Conservation (phyloP, 2,113 vertebrate species). For the Hyperopisus bebe region DNA sequence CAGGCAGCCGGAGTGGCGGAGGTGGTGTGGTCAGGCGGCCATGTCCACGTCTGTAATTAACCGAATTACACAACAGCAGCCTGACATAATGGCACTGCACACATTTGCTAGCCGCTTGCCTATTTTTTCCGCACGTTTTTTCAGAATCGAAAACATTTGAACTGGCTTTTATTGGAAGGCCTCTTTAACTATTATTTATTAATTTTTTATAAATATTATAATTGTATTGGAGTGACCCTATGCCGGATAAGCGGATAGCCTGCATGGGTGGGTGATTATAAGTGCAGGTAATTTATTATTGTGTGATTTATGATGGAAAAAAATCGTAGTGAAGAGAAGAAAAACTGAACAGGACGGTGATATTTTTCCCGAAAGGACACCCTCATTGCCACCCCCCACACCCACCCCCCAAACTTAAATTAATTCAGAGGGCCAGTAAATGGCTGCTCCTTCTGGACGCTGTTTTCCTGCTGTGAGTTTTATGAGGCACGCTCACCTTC, state of each 20-base stretch:
- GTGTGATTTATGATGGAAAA: background rate
- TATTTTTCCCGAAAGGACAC: background rate
- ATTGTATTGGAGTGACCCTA: background rate
- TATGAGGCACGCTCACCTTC: slow-evolving; percentile 37
- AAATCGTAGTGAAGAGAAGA: background rate
- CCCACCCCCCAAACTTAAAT: background rate
- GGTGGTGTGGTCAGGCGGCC: background rate
- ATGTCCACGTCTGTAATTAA: background rate
- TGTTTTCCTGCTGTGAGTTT: slow-evolving; percentile 44
- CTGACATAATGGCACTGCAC: background rate
- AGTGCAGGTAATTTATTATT: background rate
- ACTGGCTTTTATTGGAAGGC: background rate
- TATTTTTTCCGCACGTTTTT: background rate
- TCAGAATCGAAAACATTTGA: background rate
- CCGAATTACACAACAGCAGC: background rate
- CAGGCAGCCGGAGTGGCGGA: background rate
- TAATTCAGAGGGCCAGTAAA: slow-evolving; percentile 31
- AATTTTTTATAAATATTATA: background rate
- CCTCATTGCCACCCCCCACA: background rate
- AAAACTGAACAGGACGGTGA: background rate
- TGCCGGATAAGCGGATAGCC: background rate
- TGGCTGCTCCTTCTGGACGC: slow-evolving; percentile 31
- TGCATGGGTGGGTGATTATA: background rate
- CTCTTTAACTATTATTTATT: background rate
- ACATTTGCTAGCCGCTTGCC: background rate